Conservation (phyloP, 2,113 vertebrate genomes). For the Tyto alba region DNA sequence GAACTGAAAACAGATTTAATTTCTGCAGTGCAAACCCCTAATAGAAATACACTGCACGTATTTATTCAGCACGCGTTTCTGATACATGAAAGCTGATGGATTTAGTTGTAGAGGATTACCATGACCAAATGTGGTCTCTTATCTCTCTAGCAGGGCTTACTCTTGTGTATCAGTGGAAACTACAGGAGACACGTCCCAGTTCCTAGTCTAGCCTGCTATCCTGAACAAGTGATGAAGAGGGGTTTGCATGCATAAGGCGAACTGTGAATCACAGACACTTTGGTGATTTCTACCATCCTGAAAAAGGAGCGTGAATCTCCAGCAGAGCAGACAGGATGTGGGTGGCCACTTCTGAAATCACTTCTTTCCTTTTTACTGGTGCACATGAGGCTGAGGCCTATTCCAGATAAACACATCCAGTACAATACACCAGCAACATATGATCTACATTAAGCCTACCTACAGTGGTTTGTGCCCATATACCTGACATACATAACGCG, state of each 20-base stretch:
- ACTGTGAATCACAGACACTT: not conserved
- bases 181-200: not conserved
- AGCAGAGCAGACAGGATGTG: not conserved
- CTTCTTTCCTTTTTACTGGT: not conserved
- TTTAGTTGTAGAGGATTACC: not conserved
- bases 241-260: not conserved
- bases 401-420: not conserved
- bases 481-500: not conserved
- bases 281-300: not conserved
- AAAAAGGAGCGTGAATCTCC: not conserved
- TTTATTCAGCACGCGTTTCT: not conserved
- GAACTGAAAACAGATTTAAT: not conserved
- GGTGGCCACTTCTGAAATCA: not conserved
- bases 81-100: not conserved
- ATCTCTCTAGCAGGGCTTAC: not conserved
- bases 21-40: not conserved
- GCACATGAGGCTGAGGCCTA: not conserved
- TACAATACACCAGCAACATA: not conserved
- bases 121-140: not conserved
- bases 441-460: not conserved
- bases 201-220: not conserved
- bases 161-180: not conserved
- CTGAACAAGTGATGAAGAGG: not conserved
- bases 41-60: not conserved
- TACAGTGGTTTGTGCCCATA: not conserved